These are phyloP conservation scores for Daphoenositta chrysoptera DNA, from an alignment of 2,113 vertebrate genomes.

Conservation along the genomic window DNA sequence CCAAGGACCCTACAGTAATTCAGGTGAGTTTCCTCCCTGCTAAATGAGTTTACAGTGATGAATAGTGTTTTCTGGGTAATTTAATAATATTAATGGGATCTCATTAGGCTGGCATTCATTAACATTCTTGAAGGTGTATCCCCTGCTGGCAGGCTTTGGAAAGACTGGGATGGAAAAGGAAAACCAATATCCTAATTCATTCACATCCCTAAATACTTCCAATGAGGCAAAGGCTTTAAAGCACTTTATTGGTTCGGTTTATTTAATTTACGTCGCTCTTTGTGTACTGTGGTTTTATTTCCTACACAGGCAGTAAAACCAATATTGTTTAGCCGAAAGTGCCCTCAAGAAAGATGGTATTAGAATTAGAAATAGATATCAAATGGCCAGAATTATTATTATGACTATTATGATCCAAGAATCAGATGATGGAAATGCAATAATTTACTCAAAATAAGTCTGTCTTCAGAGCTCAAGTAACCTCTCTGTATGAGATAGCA, in stretches of 20 bases:
- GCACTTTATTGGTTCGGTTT: not conserved
- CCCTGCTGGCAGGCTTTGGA: constrained; percentile 32
- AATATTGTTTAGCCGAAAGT: not conserved
- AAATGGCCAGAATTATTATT: not conserved
- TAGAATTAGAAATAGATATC: constrained; percentile 4
- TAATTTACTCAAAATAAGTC: constrained; percentile 19
- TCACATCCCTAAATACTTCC: constrained; percentile 37
- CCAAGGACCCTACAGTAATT: constrained; percentile 59
- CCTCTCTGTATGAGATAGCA: not conserved
- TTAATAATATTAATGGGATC: constrained; percentile 65
- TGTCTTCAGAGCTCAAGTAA: not conserved
- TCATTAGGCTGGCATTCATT: constrained; percentile 55
- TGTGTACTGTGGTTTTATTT: constrained; percentile 22
- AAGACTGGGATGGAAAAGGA: constrained; percentile 6
- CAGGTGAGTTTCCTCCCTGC: constrained; percentile 32
- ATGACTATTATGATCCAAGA: not conserved
- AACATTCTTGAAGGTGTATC: constrained; percentile 53
- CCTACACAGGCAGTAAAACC: not conserved
- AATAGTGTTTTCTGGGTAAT: constrained; percentile 60
- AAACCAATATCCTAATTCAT: constrained; percentile 53
- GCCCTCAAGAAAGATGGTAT: constrained; percentile 1
- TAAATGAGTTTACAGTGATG: constrained; percentile 58
- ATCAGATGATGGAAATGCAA: not conserved
- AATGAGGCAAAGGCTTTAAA: constrained; percentile 23
- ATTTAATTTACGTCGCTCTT: constrained; percentile 26